Conservation (phyloP, 2,797 vertebrate genomes). For the Hybognathus amarus region DNA sequence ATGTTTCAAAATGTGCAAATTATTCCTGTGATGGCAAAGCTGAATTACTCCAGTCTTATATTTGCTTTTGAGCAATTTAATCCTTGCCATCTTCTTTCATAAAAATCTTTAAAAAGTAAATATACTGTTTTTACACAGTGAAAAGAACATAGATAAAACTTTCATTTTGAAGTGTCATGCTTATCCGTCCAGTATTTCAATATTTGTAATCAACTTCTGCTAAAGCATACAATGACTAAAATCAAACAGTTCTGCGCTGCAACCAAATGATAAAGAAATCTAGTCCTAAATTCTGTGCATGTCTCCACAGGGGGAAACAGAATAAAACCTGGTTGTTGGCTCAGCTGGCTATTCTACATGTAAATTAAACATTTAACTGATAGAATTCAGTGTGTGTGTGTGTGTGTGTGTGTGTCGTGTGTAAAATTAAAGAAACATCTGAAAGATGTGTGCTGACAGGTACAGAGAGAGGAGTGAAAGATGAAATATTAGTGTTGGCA, state of each 20-base stretch:
- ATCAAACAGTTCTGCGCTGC: conserved; percentile 24
- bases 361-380: conserved; percentile 32
- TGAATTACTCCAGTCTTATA: neutral
- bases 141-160: neutral
- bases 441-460: conserved; percentile 51
- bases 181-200: conserved; percentile 12
- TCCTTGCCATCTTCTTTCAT: neutral
- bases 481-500: conserved; percentile 58
- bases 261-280: conserved; percentile 43
- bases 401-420: neutral
- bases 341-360: conserved; percentile 17
- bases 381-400: conserved; percentile 11
- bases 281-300: conserved; percentile 34
- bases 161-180: conserved; percentile 6
- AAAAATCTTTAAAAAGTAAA: neutral
- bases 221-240: conserved; percentile 50
- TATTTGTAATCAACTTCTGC: conserved; percentile 30
- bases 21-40: neutral
- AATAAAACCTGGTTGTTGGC: conserved; percentile 53
- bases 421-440: conserved; percentile 34
- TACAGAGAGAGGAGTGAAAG: conserved; percentile 41
- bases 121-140: neutral
- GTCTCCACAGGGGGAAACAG: conserved; percentile 50
- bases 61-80: neutral
- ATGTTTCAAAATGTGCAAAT: neutral